Evolutionary conservation across 2,888 invertebrate genomes (phyloP).

Genomic region (Trissonchulus sp.): DNA sequence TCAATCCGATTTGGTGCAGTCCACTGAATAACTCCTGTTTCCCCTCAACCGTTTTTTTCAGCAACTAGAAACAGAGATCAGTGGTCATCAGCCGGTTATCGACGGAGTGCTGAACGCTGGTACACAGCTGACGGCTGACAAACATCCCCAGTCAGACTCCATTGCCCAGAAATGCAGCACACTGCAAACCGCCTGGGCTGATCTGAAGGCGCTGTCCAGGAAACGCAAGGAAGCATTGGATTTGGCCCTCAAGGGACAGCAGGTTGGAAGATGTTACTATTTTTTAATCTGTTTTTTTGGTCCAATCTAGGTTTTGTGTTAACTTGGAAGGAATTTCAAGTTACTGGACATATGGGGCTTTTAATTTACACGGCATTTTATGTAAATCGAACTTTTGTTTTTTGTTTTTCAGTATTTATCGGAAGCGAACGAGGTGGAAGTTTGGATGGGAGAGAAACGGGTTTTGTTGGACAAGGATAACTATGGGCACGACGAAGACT

Average conservation of each 20-base stretch:
- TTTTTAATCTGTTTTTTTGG: neutral
- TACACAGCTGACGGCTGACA: slow-evolving; percentile 65
- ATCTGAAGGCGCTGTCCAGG: slow-evolving; percentile 60
- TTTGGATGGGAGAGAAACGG: slow-evolving; percentile 81
- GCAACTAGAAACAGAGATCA: slow-evolving; percentile 81
- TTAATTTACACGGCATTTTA: too few relatives aligned
- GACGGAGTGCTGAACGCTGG: slow-evolving; percentile 76
- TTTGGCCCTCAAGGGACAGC: slow-evolving; percentile 77
- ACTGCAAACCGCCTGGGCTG: slow-evolving; percentile 60
- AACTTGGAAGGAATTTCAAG: too few relatives aligned
- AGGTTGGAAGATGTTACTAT: slow-evolving; percentile 53
- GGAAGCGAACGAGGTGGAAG: slow-evolving; percentile 83
- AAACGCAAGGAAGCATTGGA: slow-evolving; percentile 72
- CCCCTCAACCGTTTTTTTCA: too few relatives aligned
- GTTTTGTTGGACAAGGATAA: slow-evolving; percentile 69
- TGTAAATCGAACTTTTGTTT: too few relatives aligned
- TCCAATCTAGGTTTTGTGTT: too few relatives aligned
- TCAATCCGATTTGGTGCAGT: too few relatives aligned
- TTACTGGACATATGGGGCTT: too few relatives aligned
- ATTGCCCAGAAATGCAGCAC: slow-evolving; percentile 70
- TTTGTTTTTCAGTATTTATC: slow-evolving; percentile 63
- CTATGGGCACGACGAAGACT: slow-evolving; percentile 78
- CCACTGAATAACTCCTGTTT: too few relatives aligned
- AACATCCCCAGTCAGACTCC: slow-evolving; percentile 72
- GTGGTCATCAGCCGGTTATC: slow-evolving; percentile 75